phyloP scores from a whole-genome alignment of 2,888 invertebrate species.

The Itoplectis maculator region DNA sequence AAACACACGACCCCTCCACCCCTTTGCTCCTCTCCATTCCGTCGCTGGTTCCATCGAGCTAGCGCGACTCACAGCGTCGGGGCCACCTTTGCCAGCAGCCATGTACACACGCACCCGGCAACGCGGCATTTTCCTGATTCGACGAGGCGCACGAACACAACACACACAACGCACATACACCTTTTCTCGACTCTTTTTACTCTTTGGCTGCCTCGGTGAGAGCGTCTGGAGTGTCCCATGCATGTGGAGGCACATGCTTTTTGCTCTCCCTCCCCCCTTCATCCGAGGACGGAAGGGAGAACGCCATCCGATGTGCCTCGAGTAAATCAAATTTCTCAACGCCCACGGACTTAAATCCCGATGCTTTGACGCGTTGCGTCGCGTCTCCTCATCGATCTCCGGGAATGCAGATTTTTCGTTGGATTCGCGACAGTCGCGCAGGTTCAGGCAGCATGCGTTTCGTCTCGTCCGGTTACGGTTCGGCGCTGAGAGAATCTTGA shows the following conservation, averaged over 20 bases:
- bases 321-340: slow-evolving; percentile 61
- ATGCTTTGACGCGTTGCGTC: slow-evolving; percentile 58
- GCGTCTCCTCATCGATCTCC: slow-evolving; percentile 36
- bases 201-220: not conserved
- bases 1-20: slow-evolving; percentile 12
- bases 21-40: no score
- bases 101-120: slow-evolving; percentile 19
- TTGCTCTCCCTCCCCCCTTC: no score
- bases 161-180: not conserved
- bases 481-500: no score
- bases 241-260: no score
- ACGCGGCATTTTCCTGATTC: slow-evolving; percentile 55
- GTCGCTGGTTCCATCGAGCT: no score
- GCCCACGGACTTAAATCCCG: slow-evolving; percentile 42
- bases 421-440: no score
- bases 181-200: slow-evolving; percentile 15
- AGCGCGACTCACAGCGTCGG: not conserved
- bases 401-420: no score
- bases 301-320: slow-evolving; percentile 35
- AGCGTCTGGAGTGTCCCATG: not conserved
- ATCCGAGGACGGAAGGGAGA: no score
- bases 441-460: no score
- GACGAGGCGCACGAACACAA: slow-evolving; percentile 2
- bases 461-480: not conserved
- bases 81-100: slow-evolving; percentile 31